A percentile compares a stretch with the other conserved stretches of the same genome.
These are phyloP conservation scores for Heliconius sara DNA, from an alignment of 2,888 invertebrate genomes.

Conservation along the genomic window DNA sequence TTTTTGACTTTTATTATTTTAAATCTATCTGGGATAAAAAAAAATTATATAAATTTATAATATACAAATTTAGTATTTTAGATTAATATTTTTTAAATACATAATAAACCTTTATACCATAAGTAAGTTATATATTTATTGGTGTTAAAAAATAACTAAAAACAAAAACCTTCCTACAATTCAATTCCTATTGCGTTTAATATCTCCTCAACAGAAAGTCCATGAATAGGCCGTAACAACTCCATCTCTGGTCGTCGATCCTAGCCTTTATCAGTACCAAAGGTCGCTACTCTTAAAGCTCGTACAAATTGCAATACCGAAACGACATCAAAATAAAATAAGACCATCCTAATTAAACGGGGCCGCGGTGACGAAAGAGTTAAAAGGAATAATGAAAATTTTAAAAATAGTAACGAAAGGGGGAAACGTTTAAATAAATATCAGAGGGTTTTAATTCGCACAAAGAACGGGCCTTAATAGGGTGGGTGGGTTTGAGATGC, in stretches of 20 bases:
- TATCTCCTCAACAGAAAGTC: slow-evolving; percentile 23
- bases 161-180: background rate
- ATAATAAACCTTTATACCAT: too few species aligned
- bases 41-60: too few species aligned
- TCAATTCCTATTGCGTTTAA: background rate
- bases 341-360: slow-evolving; percentile 60
- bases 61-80: too few species aligned
- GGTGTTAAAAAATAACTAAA: too few species aligned
- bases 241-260: slow-evolving; percentile 33
- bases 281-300: slow-evolving; percentile 46
- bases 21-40: too few species aligned
- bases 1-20: too few species aligned
- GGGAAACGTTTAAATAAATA: slow-evolving; percentile 63
- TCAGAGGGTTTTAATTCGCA: slow-evolving; percentile 63
- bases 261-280: slow-evolving; percentile 38
- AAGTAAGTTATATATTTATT: too few species aligned
- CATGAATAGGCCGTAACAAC: slow-evolving; percentile 35
- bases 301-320: slow-evolving; percentile 48
- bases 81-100: too few species aligned
- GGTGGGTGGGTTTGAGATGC: slow-evolving; percentile 38
- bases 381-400: slow-evolving; percentile 51
- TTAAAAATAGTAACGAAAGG: slow-evolving; percentile 49
- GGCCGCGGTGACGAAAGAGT: slow-evolving; percentile 52
- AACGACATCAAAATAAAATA: slow-evolving; percentile 47
- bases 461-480: slow-evolving; percentile 50